phyloP scores from a whole-genome alignment of 35 echinoderm and acorn worm species.

The Stichopus chloronotus region DNA sequence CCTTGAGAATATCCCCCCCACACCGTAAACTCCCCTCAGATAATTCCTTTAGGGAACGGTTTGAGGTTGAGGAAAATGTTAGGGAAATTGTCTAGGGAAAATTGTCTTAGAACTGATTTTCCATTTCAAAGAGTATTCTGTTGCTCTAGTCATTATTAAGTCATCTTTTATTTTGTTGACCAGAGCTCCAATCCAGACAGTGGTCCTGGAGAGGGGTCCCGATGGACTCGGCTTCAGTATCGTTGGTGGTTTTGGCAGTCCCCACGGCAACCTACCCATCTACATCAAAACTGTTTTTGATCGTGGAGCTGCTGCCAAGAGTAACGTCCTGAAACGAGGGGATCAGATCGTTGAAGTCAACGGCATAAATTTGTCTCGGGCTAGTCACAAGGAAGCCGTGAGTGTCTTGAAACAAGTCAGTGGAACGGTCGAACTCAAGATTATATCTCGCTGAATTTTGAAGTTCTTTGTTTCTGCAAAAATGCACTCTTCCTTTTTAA shows the following conservation, averaged over 20 bases:
- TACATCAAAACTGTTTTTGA: slow-evolving; percentile 99
- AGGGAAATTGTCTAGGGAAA: no score
- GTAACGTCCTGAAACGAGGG: slow-evolving; percentile 72
- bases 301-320: slow-evolving; percentile 84
- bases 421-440: slow-evolving; percentile 76
- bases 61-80: no score
- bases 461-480: no score
- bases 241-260: slow-evolving; percentile 87
- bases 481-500: no score
- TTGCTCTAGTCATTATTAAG: no score
- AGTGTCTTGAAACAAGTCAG: slow-evolving; percentile 81
- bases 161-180: neutral
- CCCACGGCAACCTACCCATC: slow-evolving; percentile 96
- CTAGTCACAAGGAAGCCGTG: slow-evolving; percentile 86
- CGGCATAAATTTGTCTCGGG: slow-evolving; percentile 69
- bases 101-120: no score
- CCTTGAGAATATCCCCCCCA: no score
- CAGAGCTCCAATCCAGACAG: slow-evolving; percentile 64
- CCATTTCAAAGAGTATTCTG: no score
- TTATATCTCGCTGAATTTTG: slow-evolving; percentile 25
- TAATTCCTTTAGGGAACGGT: no score
- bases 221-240: slow-evolving; percentile 98
- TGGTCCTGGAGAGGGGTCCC: slow-evolving; percentile 83
- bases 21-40: no score
- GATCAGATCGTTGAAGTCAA: slow-evolving; percentile 95